phyloP scores from a whole-genome alignment of 2,797 vertebrate species.

The Rhabdophis nuchalis region DNA sequence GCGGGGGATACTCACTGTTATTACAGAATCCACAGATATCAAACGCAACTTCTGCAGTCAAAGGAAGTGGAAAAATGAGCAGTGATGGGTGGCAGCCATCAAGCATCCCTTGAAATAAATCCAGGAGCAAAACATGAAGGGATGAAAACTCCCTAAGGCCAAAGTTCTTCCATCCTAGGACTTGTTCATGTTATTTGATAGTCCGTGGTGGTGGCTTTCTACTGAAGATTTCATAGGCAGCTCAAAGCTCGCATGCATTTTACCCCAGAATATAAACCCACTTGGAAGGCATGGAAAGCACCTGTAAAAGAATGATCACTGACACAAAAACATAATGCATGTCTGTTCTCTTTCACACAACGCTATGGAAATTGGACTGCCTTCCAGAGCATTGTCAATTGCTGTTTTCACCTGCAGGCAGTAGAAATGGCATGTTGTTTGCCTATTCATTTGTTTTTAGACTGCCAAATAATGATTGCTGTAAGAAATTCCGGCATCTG shows the following conservation, averaged over 20 bases:
- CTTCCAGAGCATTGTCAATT: not conserved
- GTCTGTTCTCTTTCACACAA: not conserved
- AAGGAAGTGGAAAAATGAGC: not conserved
- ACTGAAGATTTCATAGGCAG: not conserved
- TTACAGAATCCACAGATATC: too few species aligned
- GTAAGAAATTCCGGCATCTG: not conserved
- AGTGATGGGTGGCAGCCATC: not conserved
- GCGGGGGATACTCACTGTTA: not conserved
- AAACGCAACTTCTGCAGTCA: not conserved
- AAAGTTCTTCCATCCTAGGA: not conserved
- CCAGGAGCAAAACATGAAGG: not conserved
- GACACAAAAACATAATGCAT: not conserved
- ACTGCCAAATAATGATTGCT: not conserved
- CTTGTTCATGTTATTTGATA: not conserved
- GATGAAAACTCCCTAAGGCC: not conserved
- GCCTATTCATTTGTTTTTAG: not conserved
- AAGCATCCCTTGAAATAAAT: not conserved
- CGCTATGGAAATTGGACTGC: not conserved
- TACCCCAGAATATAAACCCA: not conserved
- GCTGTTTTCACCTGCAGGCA: not conserved
- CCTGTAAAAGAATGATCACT: not conserved
- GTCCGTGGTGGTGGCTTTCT: not conserved
- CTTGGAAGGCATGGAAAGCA: not conserved
- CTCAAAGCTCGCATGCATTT: not conserved
- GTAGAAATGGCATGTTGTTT: not conserved